phyloP scores from a whole-genome alignment of 2,113 vertebrate species.

The Pongo pygmaeus region DNA sequence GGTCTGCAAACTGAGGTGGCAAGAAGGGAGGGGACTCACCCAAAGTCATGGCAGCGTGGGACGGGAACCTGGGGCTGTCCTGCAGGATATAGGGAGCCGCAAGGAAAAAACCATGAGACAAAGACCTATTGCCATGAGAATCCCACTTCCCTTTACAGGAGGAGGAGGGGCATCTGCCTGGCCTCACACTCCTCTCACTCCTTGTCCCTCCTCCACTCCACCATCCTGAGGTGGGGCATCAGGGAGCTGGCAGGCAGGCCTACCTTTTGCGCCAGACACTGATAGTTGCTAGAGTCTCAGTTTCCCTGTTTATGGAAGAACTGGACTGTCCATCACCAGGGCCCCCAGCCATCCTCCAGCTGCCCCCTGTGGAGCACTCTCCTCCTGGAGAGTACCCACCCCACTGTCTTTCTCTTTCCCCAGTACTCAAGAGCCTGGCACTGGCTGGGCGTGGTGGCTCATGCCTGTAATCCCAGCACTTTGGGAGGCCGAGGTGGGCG shows the following conservation, averaged over 20 bases:
- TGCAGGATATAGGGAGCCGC: not conserved
- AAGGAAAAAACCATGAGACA: not conserved
- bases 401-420: not conserved
- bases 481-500: too few relatives aligned
- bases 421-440: not conserved
- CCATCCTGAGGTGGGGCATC: not conserved
- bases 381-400: not conserved
- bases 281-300: not conserved
- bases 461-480: too few relatives aligned
- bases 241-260: not conserved
- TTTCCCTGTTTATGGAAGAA: not conserved
- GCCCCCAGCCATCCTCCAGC: not conserved
- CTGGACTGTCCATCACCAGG: not conserved
- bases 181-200: not conserved
- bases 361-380: not conserved
- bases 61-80: not conserved
- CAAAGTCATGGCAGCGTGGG: not conserved
- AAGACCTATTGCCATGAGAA: not conserved
- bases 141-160: not conserved
- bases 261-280: not conserved
- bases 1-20: not conserved
- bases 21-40: not conserved
- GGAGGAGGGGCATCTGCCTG: too few relatives aligned
- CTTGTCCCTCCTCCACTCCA: not conserved
- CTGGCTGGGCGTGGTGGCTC: too few relatives aligned